Conservation (phyloP, 1,140 invertebrate species). For the Drosophila pruinosa region DNA sequence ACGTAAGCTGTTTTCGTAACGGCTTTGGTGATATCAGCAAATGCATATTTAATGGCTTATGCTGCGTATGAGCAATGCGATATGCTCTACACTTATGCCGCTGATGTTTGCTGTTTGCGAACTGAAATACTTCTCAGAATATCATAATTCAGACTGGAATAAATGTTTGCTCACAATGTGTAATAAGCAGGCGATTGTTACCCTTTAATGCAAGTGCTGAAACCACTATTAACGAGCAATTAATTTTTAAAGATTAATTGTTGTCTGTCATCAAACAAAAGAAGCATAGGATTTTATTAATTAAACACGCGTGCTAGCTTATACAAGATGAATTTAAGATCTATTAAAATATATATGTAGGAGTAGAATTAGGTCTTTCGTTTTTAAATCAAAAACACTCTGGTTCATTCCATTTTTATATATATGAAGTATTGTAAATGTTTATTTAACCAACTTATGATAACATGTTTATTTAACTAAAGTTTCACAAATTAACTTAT, state of each 20-base stretch:
- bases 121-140: constrained; percentile 51
- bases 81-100: constrained; percentile 21
- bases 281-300: no score
- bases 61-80: constrained; percentile 65
- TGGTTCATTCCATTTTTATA: no score
- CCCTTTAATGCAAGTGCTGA: not conserved
- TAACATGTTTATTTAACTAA: no score
- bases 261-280: no score
- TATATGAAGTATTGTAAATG: no score
- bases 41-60: constrained; percentile 78
- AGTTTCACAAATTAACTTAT: no score
- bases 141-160: constrained; percentile 23
- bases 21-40: constrained; percentile 76
- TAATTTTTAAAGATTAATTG: not conserved
- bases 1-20: constrained; percentile 76
- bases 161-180: not conserved
- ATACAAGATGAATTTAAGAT: no score
- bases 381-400: no score
- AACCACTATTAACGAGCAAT: not conserved
- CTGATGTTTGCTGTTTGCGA: constrained; percentile 1
- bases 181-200: not conserved
- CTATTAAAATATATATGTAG: no score
- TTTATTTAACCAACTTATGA: no score
- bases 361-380: no score
- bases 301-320: no score